Conservation (phyloP, 2,888 invertebrate species). For the Miltochrista miniata region DNA sequence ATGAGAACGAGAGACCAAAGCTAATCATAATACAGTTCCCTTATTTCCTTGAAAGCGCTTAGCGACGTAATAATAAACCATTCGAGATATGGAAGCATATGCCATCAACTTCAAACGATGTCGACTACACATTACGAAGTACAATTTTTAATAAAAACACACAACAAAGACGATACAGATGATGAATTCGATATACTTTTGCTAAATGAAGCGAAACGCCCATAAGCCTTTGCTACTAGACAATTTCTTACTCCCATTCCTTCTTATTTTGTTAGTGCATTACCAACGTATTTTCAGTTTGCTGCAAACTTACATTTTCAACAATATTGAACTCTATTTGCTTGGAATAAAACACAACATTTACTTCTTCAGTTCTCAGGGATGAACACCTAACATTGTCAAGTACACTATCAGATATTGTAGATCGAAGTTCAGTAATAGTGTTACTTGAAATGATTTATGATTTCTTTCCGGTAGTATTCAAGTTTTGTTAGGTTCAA, state of each 20-base stretch:
- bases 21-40: conserved; percentile 26
- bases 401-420: conserved; percentile 56
- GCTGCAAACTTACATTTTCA: neutral
- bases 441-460: conserved; percentile 67
- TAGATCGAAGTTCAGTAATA: conserved; percentile 61
- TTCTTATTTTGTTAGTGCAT: conserved; percentile 56
- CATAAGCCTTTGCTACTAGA: conserved; percentile 55
- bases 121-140: conserved; percentile 44
- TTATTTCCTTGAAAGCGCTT: conserved; percentile 39
- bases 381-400: conserved; percentile 20
- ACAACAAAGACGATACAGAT: conserved; percentile 57
- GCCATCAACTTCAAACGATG: conserved; percentile 47
- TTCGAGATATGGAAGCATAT: conserved; percentile 26
- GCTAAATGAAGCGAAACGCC: conserved; percentile 80
- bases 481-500: conserved; percentile 42
- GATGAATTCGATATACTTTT: conserved; percentile 80
- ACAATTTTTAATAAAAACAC: conserved; percentile 69
- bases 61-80: conserved; percentile 31
- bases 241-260: conserved; percentile 52
- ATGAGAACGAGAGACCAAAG: conserved; percentile 15
- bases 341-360: conserved; percentile 3
- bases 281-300: conserved; percentile 36
- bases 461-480: conserved; percentile 56
- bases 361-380: conserved; percentile 7
- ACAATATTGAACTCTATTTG: conserved; percentile 37